Percentiles rank a stretch among this genome's conserved stretches.
These are phyloP conservation scores for Pachliopta kotzebuea DNA, from an alignment of 2,888 invertebrate species.

Conservation along the genomic window DNA sequence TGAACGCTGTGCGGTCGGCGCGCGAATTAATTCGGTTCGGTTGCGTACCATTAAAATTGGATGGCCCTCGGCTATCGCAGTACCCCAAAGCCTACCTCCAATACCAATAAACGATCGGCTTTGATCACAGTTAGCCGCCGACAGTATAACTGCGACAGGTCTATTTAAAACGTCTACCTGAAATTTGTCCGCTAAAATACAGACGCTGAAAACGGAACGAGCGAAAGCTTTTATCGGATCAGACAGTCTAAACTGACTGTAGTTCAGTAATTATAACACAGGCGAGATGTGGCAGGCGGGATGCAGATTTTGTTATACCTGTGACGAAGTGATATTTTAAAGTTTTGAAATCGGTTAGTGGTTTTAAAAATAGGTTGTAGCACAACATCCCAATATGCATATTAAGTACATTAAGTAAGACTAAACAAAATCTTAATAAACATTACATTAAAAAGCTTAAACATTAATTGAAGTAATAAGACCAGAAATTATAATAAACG, in stretches of 20 bases:
- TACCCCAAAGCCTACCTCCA: constrained; percentile 50
- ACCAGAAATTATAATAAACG: too few species aligned
- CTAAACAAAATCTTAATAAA: too few species aligned
- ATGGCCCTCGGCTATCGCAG: constrained; percentile 39
- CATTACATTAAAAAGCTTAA: too few species aligned
- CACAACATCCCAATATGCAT: too few species aligned
- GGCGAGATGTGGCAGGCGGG: background rate
- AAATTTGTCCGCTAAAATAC: constrained; percentile 60
- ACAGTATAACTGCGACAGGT: constrained; percentile 33
- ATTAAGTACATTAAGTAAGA: too few species aligned
- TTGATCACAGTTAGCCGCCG: constrained; percentile 36
- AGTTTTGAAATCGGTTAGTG: background rate
- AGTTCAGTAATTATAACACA: constrained; percentile 20
- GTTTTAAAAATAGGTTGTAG: background rate
- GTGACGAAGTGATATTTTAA: too few species aligned
- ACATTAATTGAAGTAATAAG: too few species aligned
- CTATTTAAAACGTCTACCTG: constrained; percentile 44
- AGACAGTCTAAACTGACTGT: constrained; percentile 49
- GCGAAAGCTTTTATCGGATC: constrained; percentile 58
- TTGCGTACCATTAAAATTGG: constrained; percentile 62
- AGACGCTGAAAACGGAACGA: constrained; percentile 36
- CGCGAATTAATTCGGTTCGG: constrained; percentile 55
- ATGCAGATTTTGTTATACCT: background rate
- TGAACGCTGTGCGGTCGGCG: constrained; percentile 43
- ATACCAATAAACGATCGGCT: constrained; percentile 61